Evolutionary conservation across 2,888 invertebrate genomes (phyloP).

Genomic region (Thecocarcelia acutangulata): DNA sequence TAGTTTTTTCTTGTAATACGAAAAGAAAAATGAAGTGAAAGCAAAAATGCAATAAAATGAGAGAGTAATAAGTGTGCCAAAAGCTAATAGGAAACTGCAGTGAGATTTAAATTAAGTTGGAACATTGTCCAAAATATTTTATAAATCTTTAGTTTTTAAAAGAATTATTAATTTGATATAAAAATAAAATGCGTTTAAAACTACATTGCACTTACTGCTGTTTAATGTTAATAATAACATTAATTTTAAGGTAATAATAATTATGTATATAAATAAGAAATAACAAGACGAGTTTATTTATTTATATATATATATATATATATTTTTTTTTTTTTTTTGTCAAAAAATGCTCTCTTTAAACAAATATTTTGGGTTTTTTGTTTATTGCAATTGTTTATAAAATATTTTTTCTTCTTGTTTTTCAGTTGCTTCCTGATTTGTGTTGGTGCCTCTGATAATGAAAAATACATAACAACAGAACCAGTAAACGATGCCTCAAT

Average conservation of each 20-base stretch:
- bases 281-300: neutral
- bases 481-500: conserved; percentile 39
- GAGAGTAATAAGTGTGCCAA: conserved; percentile 63
- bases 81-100: conserved; percentile 56
- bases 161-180: neutral
- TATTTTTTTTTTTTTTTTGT: neutral
- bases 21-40: conserved; percentile 56
- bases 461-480: conserved; percentile 65
- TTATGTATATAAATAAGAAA: neutral
- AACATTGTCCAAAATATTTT: neutral
- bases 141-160: conserved; percentile 2
- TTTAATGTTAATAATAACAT: conserved; percentile 67
- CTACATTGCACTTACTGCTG: conserved; percentile 67
- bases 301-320: no score
- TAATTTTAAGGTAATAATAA: conserved; percentile 69
- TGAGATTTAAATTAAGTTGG: conserved; percentile 14
- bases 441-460: conserved; percentile 70
- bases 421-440: conserved; percentile 71
- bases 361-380: neutral
- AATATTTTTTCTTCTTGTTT: conserved; percentile 44
- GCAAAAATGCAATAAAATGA: conserved; percentile 34
- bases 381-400: conserved; percentile 8
- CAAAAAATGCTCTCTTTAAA: neutral
- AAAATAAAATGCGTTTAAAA: conserved; percentile 68
- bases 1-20: conserved; percentile 36